A percentile compares a stretch with the other conserved stretches of the same genome.
These are phyloP conservation scores for Blomia tropicalis DNA, from an alignment of 2,888 invertebrate species.

Conservation along the genomic window DNA sequence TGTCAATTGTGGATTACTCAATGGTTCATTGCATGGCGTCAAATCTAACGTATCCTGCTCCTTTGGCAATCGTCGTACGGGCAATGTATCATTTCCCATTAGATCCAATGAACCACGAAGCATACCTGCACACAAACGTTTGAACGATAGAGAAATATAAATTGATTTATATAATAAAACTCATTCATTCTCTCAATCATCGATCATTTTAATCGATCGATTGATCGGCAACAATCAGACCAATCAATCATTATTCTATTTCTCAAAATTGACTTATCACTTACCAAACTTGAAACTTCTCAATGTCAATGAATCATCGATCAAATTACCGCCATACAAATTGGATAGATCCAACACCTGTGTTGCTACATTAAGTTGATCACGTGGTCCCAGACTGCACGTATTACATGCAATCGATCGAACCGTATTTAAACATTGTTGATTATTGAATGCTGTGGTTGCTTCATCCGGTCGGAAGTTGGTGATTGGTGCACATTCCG, in stretches of 20 bases:
- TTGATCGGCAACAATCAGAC: background rate
- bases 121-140: conserved; percentile 6
- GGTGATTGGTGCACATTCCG: conserved; percentile 24
- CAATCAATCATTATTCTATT: background rate
- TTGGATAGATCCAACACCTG: conserved; percentile 25
- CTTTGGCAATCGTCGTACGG: conserved; percentile 20
- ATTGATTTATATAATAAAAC: background rate
- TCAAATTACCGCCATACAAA: conserved; percentile 24
- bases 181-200: too few species aligned
- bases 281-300: conserved; percentile 21
- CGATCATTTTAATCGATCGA: too few species aligned
- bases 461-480: conserved; percentile 26
- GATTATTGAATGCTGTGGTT: conserved; percentile 21
- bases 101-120: conserved; percentile 17
- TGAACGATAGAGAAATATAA: background rate
- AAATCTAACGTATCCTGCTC: conserved; percentile 25
- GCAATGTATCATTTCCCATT: conserved; percentile 23
- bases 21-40: conserved; percentile 25
- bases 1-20: conserved; percentile 22
- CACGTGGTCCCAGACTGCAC: conserved; percentile 26
- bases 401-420: conserved; percentile 24
- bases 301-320: conserved; percentile 21
- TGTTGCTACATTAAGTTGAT: conserved; percentile 24
- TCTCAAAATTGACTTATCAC: too few species aligned
- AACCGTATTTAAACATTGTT: conserved; percentile 24